Percentiles rank a stretch among this genome's conserved stretches.
Conservation (phyloP, 1,140 invertebrate species). For the Bombus vancouverensis region DNA sequence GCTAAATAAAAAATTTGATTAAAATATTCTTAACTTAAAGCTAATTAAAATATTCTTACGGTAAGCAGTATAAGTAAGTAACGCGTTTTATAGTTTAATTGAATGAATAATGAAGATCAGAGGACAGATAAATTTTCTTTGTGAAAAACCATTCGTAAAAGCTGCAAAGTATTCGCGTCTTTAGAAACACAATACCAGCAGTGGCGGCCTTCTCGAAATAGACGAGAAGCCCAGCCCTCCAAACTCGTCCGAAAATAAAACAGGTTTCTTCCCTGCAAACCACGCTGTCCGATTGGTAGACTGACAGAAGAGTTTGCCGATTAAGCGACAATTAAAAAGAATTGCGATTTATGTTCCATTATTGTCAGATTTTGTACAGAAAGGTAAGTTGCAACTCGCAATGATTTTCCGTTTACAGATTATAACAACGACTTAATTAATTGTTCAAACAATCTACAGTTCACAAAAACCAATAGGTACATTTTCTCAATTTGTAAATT, state of each 20-base stretch:
- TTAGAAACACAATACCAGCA: slow-evolving; percentile 71
- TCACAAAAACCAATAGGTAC: not conserved
- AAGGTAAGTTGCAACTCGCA: not conserved
- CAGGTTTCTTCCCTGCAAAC: slow-evolving; percentile 72
- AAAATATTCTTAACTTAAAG: not conserved
- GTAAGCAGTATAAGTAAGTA: too few relatives aligned
- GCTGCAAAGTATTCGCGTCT: slow-evolving; percentile 59
- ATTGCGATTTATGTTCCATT: not conserved
- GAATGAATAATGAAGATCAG: not conserved
- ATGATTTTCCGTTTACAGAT: not conserved
- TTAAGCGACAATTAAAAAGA: slow-evolving; percentile 37
- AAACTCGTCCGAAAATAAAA: slow-evolving; percentile 79
- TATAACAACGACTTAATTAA: slow-evolving; percentile 44
- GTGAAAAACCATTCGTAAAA: slow-evolving; percentile 60
- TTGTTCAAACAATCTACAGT: slow-evolving; percentile 67
- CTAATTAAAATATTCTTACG: not conserved
- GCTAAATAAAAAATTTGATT: not conserved
- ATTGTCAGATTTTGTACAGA: too few relatives aligned
- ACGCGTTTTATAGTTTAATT: not conserved
- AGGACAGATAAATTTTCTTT: slow-evolving; percentile 14
- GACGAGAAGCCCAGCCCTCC: slow-evolving; percentile 73
- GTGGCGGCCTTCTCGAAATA: slow-evolving; percentile 78
- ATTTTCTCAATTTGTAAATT: not conserved
- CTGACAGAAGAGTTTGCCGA: slow-evolving; percentile 47
- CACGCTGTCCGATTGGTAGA: slow-evolving; percentile 57